Evolutionary conservation across 2,113 vertebrate genomes (phyloP).

Genomic region (Sula dactylatra): DNA sequence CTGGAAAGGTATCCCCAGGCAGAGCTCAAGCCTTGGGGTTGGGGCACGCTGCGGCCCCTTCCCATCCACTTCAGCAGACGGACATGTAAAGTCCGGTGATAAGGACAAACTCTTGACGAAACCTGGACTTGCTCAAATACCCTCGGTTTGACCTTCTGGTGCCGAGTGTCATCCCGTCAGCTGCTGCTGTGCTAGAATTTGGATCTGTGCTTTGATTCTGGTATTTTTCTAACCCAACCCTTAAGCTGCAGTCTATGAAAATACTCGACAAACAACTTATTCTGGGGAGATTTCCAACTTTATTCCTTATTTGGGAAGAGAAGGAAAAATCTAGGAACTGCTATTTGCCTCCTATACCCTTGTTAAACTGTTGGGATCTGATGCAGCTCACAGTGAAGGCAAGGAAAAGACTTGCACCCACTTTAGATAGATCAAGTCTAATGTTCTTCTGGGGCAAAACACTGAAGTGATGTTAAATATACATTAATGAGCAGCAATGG

Average conservation of each 20-base stretch:
- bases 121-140: too few species aligned
- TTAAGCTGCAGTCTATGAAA: background rate
- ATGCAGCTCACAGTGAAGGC: background rate
- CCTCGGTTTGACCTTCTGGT: background rate
- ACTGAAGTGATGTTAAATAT: background rate
- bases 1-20: background rate
- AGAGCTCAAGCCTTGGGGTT: background rate
- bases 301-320: background rate
- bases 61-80: background rate
- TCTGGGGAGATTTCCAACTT: background rate
- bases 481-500: slow-evolving; percentile 16
- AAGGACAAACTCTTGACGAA: background rate
- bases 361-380: background rate
- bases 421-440: background rate
- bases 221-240: background rate
- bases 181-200: background rate
- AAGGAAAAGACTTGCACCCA: background rate
- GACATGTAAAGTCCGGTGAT: background rate
- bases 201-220: background rate
- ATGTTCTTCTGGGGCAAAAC: background rate
- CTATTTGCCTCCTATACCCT: background rate
- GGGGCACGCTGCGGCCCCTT: background rate
- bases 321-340: background rate
- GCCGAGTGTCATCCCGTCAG: too few species aligned
- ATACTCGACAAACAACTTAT: background rate